A percentile compares a stretch with the other conserved stretches of the same genome.
Evolutionary conservation across 2,113 vertebrate genomes (phyloP).

Genomic region (Oreochromis aureus): DNA sequence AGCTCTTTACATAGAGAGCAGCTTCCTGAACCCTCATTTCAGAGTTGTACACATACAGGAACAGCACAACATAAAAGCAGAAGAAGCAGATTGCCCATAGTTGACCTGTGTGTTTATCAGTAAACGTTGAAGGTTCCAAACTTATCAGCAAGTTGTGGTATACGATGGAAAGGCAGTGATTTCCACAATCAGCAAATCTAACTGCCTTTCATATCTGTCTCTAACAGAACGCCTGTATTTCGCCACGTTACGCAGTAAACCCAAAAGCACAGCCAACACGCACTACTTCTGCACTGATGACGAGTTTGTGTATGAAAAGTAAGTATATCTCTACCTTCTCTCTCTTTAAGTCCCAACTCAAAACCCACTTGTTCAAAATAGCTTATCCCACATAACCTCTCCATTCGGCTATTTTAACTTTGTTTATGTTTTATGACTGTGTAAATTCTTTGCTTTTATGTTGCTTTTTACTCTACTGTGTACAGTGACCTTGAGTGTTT

Average conservation of each 20-base stretch:
- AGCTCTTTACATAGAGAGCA: neutral
- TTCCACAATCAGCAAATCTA: neutral
- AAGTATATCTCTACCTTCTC: constrained; percentile 40
- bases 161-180: neutral
- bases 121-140: neutral
- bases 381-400: too few species aligned
- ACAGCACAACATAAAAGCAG: neutral
- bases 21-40: neutral
- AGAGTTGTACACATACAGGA: neutral
- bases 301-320: constrained; percentile 96
- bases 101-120: neutral
- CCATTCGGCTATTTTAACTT: too few species aligned
- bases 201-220: neutral
- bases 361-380: too few species aligned
- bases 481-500: too few species aligned
- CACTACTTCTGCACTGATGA: constrained; percentile 98
- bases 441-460: too few species aligned
- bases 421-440: too few species aligned
- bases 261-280: constrained; percentile 91
- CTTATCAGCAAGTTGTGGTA: neutral
- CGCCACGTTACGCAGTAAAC: constrained; percentile 89
- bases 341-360: too few species aligned
- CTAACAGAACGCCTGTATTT: constrained; percentile 78
- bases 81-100: neutral
- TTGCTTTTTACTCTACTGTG: too few species aligned